Percentiles rank a stretch among this genome's conserved stretches.
Evolutionary conservation across 2,888 invertebrate genomes (phyloP).

Genomic region (Aphidius colemani): DNA sequence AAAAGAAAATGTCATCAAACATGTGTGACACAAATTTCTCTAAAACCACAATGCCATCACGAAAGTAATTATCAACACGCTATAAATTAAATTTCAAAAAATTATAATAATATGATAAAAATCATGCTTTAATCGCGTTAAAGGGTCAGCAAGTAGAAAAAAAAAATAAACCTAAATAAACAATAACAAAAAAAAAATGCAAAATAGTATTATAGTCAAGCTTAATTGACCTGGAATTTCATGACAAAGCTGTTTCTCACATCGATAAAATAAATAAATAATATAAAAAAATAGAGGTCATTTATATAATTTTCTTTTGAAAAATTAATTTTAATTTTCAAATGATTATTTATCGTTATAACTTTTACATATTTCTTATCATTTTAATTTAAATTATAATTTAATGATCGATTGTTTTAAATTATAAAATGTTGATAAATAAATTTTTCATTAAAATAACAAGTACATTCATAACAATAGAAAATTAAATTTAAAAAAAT

Average conservation of each 20-base stretch:
- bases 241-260: not conserved
- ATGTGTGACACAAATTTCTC: not conserved
- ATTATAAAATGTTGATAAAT: no score
- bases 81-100: constrained; percentile 7
- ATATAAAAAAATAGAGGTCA: no score
- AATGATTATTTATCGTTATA: no score
- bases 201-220: constrained; percentile 32
- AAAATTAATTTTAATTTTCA: no score
- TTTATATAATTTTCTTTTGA: no score
- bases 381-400: no score
- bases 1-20: not conserved
- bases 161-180: not conserved
- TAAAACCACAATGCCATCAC: not conserved
- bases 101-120: not conserved
- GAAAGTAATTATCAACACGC: constrained; percentile 7
- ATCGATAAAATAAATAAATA: no score
- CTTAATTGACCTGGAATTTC: constrained; percentile 42
- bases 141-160: constrained; percentile 12
- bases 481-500: no score
- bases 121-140: constrained; percentile 3
- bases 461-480: no score
- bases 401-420: no score
- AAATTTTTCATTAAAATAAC: no score
- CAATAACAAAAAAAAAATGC: constrained; percentile 3
- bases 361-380: no score